Base-by-base conservation (phyloP, 2,797 vertebrate genomes). In the Ptychadena robeensis region DNA sequence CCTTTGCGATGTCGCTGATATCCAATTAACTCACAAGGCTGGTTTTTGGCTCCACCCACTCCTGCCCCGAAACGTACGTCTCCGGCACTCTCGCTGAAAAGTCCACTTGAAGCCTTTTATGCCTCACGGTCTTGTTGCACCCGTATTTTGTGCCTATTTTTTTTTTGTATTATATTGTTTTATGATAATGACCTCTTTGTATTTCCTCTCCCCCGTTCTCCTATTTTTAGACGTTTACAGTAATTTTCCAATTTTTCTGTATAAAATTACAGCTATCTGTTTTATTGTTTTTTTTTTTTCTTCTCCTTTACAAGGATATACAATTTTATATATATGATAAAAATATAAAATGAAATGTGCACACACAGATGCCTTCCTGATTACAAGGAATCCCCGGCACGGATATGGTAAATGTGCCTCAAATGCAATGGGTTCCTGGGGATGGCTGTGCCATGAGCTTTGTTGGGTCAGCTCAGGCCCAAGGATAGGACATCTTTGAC, bases 361-460 rank as follows among this genome's bases (percentile, higher is more conserved):
- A 67, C 82, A 80, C 71, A 74, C 40, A 84, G 71, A 32, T 85
- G 82, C 82, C 77, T 69, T 80, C 70, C 68, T 65, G 48, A 10
- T 32, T 31, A 22, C 31, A 67, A 61, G 28, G 48, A 68, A 63
- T 44, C 15, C 32, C 65, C 70, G 57, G 66, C 71, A 63, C 48
- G 11, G 48, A 74, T 80, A 27, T 12, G 38, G 44, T 72, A 32
- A 79, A 64, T 40, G 73, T 76, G 66, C 81, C 48, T 78, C 30
- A 27, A 78, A 53, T 53, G 34, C 9, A 57, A 32, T 53, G 75
- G 40, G 9, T 63, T 18, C 38, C 28, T 15, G 63, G 0, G 11
- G 22, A 32, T 64, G n/a, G 72, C 4, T 15, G 3, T 35, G 65
- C 65, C 22, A 30, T 8, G 9, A 38, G 38, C 7, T 72, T 27